Evolutionary conservation across 2,113 vertebrate genomes (phyloP), one percentile per base, ranked within the genome.

Genomic region (Andinoacara biseriatus): DNA sequence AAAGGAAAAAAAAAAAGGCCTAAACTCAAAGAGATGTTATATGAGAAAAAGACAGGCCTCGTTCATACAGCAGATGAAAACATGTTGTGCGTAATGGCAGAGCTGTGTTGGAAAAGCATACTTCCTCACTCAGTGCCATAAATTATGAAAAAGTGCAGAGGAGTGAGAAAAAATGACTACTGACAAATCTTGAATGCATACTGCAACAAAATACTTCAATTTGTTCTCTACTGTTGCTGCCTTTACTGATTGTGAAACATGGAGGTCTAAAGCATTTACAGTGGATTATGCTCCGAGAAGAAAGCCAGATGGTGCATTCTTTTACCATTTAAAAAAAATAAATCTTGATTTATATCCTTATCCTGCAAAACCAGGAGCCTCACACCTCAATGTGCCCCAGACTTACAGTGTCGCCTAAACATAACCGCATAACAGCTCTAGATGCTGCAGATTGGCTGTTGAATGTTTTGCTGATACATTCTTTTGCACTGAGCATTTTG

Each of bases 111-210:
- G 67, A 89, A 81, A 56, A 57, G 80, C 40, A 24, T 58, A 20
- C 85, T 61, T 88, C 76, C 77, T 78, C 72, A 83, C 69, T 89
- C 72, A 81, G 63, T 69, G 75, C 22, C 84, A 91, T 85, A 89
- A 89, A 90, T 89, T 90, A 88, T 89, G 65, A 86, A 86, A 83
- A 81, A 83, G 49, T 35, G 74, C 49, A 67, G 56, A 84, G 65
- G 40, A 82, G 61, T 7, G 46, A 86, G 57, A 74, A 67, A 69
- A 81, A 43, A 72, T 5, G 38, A 56, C 61, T 79, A 77, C 35
- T 86, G 69, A 62, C 59, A 77, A 83, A 82, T 83, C 58, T 52
- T 76, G 17, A 81, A 86, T 79, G 46, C 33, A 77, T 58, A n/a
- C 38, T 54, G 26, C 33, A 60, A 81, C 74, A 81, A 84, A 86